Evolutionary conservation across 1,140 invertebrate species (phyloP).

Genomic region (Ostrea edulis): DNA sequence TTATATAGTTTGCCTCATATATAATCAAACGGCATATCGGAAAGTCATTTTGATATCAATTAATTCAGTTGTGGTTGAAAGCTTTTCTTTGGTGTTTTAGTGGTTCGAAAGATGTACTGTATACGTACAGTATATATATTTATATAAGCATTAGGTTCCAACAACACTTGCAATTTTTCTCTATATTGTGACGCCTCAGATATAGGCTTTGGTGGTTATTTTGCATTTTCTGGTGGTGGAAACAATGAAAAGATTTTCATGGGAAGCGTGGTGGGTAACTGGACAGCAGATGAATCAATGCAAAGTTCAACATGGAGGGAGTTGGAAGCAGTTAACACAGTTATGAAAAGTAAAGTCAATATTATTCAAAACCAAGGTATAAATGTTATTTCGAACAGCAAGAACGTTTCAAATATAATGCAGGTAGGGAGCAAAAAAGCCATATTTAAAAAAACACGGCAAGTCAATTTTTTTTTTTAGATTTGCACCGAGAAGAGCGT

Average conservation of each 20-base stretch:
- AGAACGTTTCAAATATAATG: conserved; percentile 49
- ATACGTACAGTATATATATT: too few relatives aligned
- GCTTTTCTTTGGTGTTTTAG: too few relatives aligned
- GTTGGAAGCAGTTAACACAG: conserved; percentile 33
- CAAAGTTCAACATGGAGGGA: conserved; percentile 42
- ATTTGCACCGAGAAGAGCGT: too few relatives aligned
- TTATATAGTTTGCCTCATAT: too few relatives aligned
- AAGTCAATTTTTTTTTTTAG: background rate
- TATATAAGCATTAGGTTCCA: too few relatives aligned
- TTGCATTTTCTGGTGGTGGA: background rate
- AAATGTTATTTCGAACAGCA: conserved; percentile 34
- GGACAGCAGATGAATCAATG: background rate
- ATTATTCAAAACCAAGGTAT: conserved; percentile 16
- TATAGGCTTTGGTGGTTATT: conserved; percentile 44
- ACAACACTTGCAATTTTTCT: background rate
- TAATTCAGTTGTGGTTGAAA: too few relatives aligned
- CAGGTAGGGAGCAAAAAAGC: conserved; percentile 44
- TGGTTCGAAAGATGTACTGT: too few relatives aligned
- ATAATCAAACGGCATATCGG: too few relatives aligned
- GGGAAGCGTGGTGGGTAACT: background rate
- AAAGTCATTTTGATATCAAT: too few relatives aligned
- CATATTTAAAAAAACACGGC: background rate
- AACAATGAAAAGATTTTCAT: background rate
- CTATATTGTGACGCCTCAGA: conserved; percentile 39
- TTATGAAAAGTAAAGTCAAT: conserved; percentile 22